Conservation (phyloP, 2,888 invertebrate genomes). For the Crepidodera aurea region DNA sequence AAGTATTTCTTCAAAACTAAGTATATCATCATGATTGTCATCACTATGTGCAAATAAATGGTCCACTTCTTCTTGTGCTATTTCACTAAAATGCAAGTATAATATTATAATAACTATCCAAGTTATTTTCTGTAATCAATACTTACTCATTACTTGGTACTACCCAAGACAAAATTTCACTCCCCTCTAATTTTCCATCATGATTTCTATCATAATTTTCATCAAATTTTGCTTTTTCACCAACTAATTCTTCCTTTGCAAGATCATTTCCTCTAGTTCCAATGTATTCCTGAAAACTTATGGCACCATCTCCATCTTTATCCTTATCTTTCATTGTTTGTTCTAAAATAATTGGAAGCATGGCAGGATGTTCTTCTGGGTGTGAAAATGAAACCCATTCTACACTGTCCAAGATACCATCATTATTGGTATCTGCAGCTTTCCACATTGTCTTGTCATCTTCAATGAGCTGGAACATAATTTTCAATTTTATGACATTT, state of each 20-base stretch:
- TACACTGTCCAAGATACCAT: conserved; percentile 74
- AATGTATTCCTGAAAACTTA: conserved; percentile 85
- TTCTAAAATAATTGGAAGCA: conserved; percentile 80
- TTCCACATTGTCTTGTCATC: conserved; percentile 89
- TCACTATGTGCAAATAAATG: conserved; percentile 89
- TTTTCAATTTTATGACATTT: too few species aligned
- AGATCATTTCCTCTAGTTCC: conserved; percentile 74
- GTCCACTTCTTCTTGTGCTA: conserved; percentile 88
- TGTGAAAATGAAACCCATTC: conserved; percentile 92
- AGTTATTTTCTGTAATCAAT: background rate
- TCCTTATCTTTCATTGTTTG: conserved; percentile 91
- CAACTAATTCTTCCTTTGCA: conserved; percentile 75
- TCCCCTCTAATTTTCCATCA: conserved; percentile 80
- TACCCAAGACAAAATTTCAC: conserved; percentile 89
- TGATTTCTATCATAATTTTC: conserved; percentile 83
- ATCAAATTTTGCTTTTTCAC: conserved; percentile 85
- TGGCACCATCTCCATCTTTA: conserved; percentile 79
- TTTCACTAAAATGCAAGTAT: conserved; percentile 68
- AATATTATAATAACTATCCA: background rate
- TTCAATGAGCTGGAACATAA: conserved; percentile 65
- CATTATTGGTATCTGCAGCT: conserved; percentile 84
- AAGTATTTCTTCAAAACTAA: conserved; percentile 83
- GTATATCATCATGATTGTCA: conserved; percentile 80
- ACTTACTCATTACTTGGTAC: conserved; percentile 89
- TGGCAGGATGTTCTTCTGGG: conserved; percentile 91